Base-by-base conservation (phyloP, 1,140 invertebrate genomes). In the Ceratoteleas bidentatus region DNA sequence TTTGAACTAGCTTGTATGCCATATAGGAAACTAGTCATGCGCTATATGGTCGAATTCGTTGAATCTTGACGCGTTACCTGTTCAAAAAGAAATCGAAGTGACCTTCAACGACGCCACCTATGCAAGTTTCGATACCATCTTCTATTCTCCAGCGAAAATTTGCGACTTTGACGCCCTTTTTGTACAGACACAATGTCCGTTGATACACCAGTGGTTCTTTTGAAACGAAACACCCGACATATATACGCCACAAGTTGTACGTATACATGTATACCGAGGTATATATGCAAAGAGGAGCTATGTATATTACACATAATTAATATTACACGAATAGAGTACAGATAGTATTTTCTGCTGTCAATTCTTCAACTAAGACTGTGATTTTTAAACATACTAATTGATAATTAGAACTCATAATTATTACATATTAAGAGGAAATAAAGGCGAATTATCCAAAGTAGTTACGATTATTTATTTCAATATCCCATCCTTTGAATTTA, bases 341-440 rank as follows among this genome's bases (percentile, higher is more conserved):
- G 89, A 90, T 91, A 90, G 89, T 90, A 90, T 91, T 91, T 91
- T 91, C 89, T 89, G 89, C 89, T 90, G 89, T 91, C 89, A 91
- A 90, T 91, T 91, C 89, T 91, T 91, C 88, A 90, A 91, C 88
- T 90, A 91, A 91, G 89, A 91, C 89, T 90, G 89, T 90, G 89
- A 90, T 90, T 90, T 90, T 90, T 89, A 89, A 90, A 89, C 88
- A 90, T 88, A 89, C 85, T 90, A 88, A 89, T 85, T 88, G 84
- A 85, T 88, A 88, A 87, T 87, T 89, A 90, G 86, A 87, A 85
- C 70, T 83, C 81, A 74, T 78, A 70, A 76, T 81, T 72, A 66
- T 62, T 82, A 82, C 52, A 64, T 75, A 79, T 79, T 75, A 79
- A 83, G 75, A 75, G 24, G 52, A 83, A 83, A 83, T 79, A 83